These are phyloP conservation scores for Sclerurus mexicanus DNA, from an alignment of 2,113 vertebrate genomes.

Conservation along the genomic window DNA sequence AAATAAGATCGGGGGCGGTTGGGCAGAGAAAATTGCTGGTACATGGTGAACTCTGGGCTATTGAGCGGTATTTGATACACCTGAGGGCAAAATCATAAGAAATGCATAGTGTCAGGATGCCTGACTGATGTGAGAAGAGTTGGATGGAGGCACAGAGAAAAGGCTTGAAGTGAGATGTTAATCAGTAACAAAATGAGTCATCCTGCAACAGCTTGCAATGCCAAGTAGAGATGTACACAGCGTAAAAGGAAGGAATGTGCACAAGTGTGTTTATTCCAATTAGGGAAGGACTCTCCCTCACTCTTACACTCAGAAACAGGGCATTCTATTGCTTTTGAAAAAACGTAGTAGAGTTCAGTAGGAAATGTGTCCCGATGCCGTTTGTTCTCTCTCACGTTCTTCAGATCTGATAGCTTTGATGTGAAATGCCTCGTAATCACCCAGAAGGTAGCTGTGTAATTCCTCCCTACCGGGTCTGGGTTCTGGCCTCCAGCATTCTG, in stretches of 20 bases:
- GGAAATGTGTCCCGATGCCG: background rate
- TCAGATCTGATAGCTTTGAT: background rate
- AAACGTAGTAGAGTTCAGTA: background rate
- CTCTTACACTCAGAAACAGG: background rate
- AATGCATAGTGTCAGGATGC: background rate
- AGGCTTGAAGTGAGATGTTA: background rate
- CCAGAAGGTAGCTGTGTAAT: background rate
- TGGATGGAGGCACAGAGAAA: background rate
- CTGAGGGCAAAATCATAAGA: background rate
- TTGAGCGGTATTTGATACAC: background rate
- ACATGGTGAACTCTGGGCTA: background rate
- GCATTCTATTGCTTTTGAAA: background rate
- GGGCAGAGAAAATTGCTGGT: background rate
- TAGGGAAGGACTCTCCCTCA: background rate
- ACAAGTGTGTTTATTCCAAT: background rate
- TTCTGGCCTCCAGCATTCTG: background rate
- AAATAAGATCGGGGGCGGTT: background rate
- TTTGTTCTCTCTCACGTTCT: background rate
- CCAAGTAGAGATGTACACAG: background rate
- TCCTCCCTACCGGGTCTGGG: background rate
- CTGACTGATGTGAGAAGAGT: background rate
- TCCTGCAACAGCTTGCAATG: background rate
- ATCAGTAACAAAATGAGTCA: constrained; percentile 12
- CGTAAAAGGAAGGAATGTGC: background rate
- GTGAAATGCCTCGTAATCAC: background rate